Percentiles rank a stretch among this genome's conserved stretches.
These are phyloP conservation scores for Salvelinus namaycush DNA, from an alignment of 2,113 vertebrate genomes.

Conservation along the genomic window DNA sequence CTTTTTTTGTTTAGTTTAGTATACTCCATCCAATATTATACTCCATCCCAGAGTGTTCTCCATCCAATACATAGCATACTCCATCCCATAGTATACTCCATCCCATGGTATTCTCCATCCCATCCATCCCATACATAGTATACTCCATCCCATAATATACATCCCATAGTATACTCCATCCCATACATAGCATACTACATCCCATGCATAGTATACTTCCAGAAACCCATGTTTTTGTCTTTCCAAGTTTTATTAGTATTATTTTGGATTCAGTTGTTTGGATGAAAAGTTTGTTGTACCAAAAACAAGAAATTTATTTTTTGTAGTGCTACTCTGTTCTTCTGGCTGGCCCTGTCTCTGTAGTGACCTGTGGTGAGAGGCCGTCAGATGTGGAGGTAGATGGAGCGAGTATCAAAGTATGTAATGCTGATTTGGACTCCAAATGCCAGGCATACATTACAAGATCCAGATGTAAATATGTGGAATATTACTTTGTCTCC, in stretches of 20 bases:
- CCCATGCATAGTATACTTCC: too few relatives aligned
- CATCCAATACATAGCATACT: too few relatives aligned
- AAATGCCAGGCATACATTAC: conserved; percentile 4
- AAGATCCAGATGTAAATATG: conserved; percentile 38
- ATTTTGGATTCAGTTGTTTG: background rate
- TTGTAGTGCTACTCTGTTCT: conserved; percentile 14
- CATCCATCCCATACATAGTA: too few relatives aligned
- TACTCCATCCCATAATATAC: too few relatives aligned
- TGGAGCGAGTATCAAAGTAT: conserved; percentile 26
- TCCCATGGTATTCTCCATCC: too few relatives aligned
- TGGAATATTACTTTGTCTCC: conserved; percentile 7
- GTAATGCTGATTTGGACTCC: conserved; percentile 23
- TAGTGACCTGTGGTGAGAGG: conserved; percentile 23
- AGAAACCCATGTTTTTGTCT: too few relatives aligned
- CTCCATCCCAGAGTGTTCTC: too few relatives aligned
- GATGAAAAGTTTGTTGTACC: background rate
- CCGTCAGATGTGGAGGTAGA: conserved; percentile 39
- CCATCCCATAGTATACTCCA: too few relatives aligned
- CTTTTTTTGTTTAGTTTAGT: too few relatives aligned
- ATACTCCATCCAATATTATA: too few relatives aligned
- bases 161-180: too few relatives aligned
- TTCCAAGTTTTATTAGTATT: background rate
- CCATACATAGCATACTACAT: too few relatives aligned
- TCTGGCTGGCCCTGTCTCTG: conserved; percentile 22
- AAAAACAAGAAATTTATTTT: background rate